Percentiles rank a stretch among this genome's conserved stretches.
Evolutionary conservation across 2,888 invertebrate genomes (phyloP).

Genomic region (Pocota personata): DNA sequence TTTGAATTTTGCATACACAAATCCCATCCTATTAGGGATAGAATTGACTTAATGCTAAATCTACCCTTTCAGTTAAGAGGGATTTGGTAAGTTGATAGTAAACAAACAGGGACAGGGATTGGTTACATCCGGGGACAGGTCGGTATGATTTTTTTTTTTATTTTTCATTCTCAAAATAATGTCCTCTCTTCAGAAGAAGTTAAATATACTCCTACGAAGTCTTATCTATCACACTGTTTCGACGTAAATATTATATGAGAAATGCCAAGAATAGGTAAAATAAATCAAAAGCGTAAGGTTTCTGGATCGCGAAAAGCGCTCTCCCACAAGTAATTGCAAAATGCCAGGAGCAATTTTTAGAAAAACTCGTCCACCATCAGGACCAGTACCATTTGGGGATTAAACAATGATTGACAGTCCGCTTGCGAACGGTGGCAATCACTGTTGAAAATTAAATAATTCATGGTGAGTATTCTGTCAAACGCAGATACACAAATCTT

Average conservation of each 20-base stretch:
- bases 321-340: neutral
- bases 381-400: neutral
- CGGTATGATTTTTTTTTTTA: no score
- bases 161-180: neutral
- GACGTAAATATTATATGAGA: no score
- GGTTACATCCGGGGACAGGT: no score
- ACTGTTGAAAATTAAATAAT: constrained; percentile 26
- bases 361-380: neutral
- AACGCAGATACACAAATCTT: neutral
- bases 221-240: neutral
- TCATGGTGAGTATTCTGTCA: neutral
- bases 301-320: neutral
- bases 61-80: no score
- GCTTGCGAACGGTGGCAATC: neutral
- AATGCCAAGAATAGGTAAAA: neutral
- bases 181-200: no score
- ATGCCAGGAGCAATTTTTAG: neutral
- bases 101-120: no score
- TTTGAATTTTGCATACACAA: neutral
- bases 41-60: no score
- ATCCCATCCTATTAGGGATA: neutral
- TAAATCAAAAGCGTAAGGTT: neutral
- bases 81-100: no score
- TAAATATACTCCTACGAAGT: no score
- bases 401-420: constrained; percentile 16